These are phyloP conservation scores for Pentamera pediparva DNA, from an alignment of 53 echinoderm and acorn worm genomes.

Conservation along the genomic window DNA sequence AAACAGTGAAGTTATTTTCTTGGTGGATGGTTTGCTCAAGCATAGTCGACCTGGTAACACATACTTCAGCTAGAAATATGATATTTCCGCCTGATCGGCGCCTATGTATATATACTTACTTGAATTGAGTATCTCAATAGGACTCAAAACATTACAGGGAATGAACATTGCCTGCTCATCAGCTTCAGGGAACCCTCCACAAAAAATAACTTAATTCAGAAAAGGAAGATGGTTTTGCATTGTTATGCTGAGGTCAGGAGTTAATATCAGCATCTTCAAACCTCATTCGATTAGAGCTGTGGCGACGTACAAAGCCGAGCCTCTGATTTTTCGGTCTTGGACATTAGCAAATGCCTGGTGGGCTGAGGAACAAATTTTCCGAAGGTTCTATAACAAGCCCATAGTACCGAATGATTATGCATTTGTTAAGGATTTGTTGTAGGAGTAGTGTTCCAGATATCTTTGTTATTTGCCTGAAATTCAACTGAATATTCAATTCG, in stretches of 20 bases:
- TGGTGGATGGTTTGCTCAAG: constrained; percentile 8
- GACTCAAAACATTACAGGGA: constrained; percentile 2
- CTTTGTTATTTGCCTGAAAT: no score
- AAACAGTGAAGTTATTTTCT: constrained; percentile 2
- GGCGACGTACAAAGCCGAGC: constrained; percentile 15
- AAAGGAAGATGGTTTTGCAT: constrained; percentile 32
- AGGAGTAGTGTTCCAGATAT: no score
- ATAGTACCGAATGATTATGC: background rate
- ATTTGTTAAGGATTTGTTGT: background rate
- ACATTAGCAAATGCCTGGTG: background rate
- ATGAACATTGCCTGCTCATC: constrained; percentile 14
- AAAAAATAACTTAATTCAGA: background rate
- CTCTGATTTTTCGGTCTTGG: background rate
- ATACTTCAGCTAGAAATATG: background rate
- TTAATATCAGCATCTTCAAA: constrained; percentile 14
- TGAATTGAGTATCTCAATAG: constrained; percentile 32
- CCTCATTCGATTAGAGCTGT: constrained; percentile 22
- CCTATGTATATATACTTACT: constrained; percentile 28
- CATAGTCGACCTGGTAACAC: constrained; percentile 29
- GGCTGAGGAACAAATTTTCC: background rate
- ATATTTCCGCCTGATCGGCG: constrained; percentile 36
- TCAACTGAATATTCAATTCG: no score
- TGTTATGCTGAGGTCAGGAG: constrained; percentile 6
- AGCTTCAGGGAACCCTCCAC: constrained; percentile 11
- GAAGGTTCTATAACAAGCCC: background rate